Conservation (phyloP, 2,888 invertebrate species). For the Panopea generosa region DNA sequence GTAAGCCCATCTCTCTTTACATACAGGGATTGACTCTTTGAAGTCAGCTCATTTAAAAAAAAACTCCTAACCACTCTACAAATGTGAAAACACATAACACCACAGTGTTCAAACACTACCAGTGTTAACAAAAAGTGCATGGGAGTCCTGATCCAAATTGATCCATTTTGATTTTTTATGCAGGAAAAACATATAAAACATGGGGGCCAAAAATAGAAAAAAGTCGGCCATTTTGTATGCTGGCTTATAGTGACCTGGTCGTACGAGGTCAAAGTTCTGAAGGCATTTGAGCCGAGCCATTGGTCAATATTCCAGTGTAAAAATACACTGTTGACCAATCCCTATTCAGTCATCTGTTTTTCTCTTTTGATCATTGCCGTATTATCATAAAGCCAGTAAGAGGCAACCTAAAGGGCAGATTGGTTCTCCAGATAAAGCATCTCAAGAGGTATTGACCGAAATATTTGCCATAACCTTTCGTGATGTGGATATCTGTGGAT, state of each 20-base stretch:
- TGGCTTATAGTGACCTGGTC: conserved; percentile 55
- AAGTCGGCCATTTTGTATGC: conserved; percentile 54
- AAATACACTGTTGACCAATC: conserved; percentile 35
- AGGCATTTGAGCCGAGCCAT: conserved; percentile 27
- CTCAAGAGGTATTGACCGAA: conserved; percentile 6
- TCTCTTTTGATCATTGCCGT: neutral
- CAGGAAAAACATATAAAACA: conserved; percentile 27
- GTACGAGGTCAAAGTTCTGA: conserved; percentile 48
- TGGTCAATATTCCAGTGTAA: conserved; percentile 44
- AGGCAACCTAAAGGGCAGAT: conserved; percentile 15
- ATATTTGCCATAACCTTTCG: neutral
- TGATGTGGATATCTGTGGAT: too few relatives aligned
- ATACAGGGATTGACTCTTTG: too few relatives aligned
- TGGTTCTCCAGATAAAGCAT: too few relatives aligned
- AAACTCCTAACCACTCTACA: too few relatives aligned
- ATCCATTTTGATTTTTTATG: neutral
- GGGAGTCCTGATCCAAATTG: too few relatives aligned
- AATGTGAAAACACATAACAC: too few relatives aligned
- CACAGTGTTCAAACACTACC: too few relatives aligned
- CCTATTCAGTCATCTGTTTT: neutral
- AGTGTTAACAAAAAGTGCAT: too few relatives aligned
- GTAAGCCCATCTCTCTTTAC: too few relatives aligned
- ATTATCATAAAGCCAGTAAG: conserved; percentile 14
- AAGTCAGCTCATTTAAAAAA: too few relatives aligned
- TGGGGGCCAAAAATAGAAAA: conserved; percentile 39